Evolutionary conservation across 1,140 invertebrate genomes (phyloP), one percentile per base, ranked within the genome.

Genomic region (Caenorhabditis inopinata): DNA sequence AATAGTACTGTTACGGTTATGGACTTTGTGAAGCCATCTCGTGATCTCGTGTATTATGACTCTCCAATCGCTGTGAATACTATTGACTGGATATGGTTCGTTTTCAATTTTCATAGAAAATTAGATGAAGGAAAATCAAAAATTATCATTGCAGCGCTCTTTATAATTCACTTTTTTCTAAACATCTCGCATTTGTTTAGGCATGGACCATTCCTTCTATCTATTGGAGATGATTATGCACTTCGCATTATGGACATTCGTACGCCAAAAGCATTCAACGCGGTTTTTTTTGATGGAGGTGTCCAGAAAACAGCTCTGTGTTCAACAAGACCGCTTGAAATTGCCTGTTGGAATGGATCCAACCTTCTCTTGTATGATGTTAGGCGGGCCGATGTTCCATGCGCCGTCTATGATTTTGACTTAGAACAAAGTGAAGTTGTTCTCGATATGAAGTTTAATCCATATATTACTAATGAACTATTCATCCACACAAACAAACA

Each of bases 181-280:
- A 42, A 42, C n/a, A n/a, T n/a, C n/a, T n/a, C n/a, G n/a, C n/a
- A n/a, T n/a, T n/a, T 42, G 35, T 42, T 21, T 9, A 68, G 58
- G 58, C 32, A 68, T 42, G 12, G 11, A 2, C n/a, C 29, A 38
- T 68, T 68, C 23, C 58, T 68, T 9, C 58, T 68, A 21, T 29
- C 58, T 42, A 32, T 68, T 3, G 58, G 58, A 68, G 58, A 68
- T 42, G 58, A 68, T 21, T 9, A 38, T 18, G n/a, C 58, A 38
- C 58, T 68, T n/a, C 58, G 58, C 21, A 38, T 68, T 21, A 68
- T 68, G 58, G 58, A 68, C n/a, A 32, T 29, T 18, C 58, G 58
- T 38, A 21, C 5, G 21, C 58, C 58, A 9, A 68, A 68, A 38
- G 29, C 58, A 1, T 68, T 68, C 32, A 68, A 68, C 21, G 58